Evolutionary conservation across 2,113 vertebrate genomes (phyloP), one percentile per base, ranked within the genome.

Genomic region (Oncorhynchus clarkii): DNA sequence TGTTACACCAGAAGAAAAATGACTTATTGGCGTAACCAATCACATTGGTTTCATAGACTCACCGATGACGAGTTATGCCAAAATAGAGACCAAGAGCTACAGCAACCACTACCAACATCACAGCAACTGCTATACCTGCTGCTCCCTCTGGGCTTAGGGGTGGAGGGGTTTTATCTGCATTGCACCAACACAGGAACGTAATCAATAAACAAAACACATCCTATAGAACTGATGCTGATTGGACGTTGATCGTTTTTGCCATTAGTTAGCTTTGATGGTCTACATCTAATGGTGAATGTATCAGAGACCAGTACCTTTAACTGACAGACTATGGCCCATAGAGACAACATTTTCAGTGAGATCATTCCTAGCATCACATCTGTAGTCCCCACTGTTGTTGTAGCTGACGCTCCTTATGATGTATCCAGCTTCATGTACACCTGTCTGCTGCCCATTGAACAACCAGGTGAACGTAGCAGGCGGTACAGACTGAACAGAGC

Each of bases 351-450:
- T 7, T 11, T 34, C 18, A 12, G 77, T 86, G 31, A 77, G 14
- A 14, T 22, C 8, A 71, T 86, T 86, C 24, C 2, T 62, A 22
- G 77, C 77, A 14, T 64, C 64, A 29, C 84, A 86, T 18, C 9
- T 81, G 54, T 86, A 86, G 12, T 39, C 31, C 8, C 79, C 84
- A 22, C 77, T 77, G 69, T 86, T 18, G 3, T 4, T 62, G 49
- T 16, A 7, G 7, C 18, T 76, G 49, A 64, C 77, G 11, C 62
- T 77, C 66, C n/a, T n/a, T 31, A 29, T 75, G 18, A 77, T n/a
- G 51, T 68, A 79, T 24, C 77, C 57, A 13, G 45, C 9, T 49
- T 49, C 24, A 12, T 57, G 27, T 48, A 74, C 60, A 6, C 2
- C 59, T 45, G 31, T 39, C n/a, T 14, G 1, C 22, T 3, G 62